Base-by-base conservation (phyloP, 2,113 vertebrate species). In the Oostethus manadensis region DNA sequence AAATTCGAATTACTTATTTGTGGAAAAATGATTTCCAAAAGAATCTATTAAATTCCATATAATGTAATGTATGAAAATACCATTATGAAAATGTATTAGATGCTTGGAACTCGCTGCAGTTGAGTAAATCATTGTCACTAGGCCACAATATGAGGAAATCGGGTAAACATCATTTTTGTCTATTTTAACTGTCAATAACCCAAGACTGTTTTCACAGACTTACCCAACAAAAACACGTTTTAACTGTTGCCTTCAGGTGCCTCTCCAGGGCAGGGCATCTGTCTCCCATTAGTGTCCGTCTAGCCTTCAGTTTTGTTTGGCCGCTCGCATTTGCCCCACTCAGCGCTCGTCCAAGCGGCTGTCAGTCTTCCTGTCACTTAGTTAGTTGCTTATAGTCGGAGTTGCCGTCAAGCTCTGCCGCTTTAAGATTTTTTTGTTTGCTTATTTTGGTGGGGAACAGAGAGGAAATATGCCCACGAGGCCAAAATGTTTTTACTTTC, bases 361-460 rank as follows among this genome's bases (percentile, higher is more conserved):
- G 76, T 78, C 77, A 76, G 61, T 83, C 80, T 71, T 43, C 62
- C 78, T 71, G 66, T 81, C 80, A 75, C 56, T 69, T 69, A 70
- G 64, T 71, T 29, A 33, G 55, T 73, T 29, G 51, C 79, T 17
- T 68, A 64, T 76, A 64, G 75, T 76, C 70, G 60, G 60, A 66
- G 43, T 53, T 64, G 63, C 46, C 16, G 11, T 50, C 50, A n/a
- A 0, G 47, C 64, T 22, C 60, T 70, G n/a, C 10, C 46, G 69
- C 65, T 60, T 65, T 56, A 62, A 64, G 51, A 54, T 79, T 70
- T 73, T 76, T 86, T 84, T 82, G 73, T 82, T 78, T 75, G 8
- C 18, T 26, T 53, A 55, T 60, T 68, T 60, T 42, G 58, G 44
- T 11, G 22, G 13, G 23, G 43, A 56, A 26, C 47, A 42, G 53